These are phyloP conservation scores for Diadegma fenestrale DNA, from an alignment of 2,888 invertebrate species.

Conservation along the genomic window DNA sequence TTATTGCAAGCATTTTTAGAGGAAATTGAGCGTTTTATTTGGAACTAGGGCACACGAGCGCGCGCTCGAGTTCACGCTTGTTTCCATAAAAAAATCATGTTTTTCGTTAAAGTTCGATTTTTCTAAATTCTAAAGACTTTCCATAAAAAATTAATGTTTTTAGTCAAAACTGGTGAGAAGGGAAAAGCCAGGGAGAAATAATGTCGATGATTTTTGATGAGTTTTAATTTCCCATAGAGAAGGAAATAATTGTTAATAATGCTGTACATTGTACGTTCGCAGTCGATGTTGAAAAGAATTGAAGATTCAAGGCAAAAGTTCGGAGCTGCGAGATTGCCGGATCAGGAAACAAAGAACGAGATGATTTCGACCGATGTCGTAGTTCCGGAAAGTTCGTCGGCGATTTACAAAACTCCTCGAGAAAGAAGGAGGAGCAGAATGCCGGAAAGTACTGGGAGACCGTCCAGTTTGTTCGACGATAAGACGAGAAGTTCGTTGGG, in stretches of 20 bases:
- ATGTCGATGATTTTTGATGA: not conserved
- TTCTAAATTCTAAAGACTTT: no score
- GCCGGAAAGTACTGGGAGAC: not conserved
- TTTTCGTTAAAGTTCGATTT: no score
- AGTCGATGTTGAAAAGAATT: slow-evolving; percentile 16
- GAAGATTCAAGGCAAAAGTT: slow-evolving; percentile 15
- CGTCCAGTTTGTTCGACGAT: slow-evolving; percentile 13
- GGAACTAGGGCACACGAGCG: no score
- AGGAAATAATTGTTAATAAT: slow-evolving; percentile 8
- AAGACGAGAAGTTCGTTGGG: slow-evolving; percentile 12
- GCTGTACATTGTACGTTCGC: slow-evolving; percentile 42
- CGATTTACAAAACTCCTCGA: slow-evolving; percentile 53
- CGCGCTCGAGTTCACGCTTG: no score
- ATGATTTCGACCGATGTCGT: slow-evolving; percentile 18
- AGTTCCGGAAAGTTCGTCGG: not conserved
- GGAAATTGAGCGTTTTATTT: not conserved
- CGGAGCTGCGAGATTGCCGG: not conserved
- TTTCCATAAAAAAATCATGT: no score
- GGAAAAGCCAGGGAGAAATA: not conserved
- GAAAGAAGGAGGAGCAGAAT: slow-evolving; percentile 51
- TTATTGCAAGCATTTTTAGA: not conserved
- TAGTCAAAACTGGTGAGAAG: no score
- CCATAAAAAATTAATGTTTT: no score
- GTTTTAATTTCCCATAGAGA: not conserved
- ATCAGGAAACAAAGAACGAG: slow-evolving; percentile 16